Evolutionary conservation across 2,797 vertebrate genomes (phyloP), one percentile per base, ranked within the genome.

Genomic region (Arremon brunneinucha): DNA sequence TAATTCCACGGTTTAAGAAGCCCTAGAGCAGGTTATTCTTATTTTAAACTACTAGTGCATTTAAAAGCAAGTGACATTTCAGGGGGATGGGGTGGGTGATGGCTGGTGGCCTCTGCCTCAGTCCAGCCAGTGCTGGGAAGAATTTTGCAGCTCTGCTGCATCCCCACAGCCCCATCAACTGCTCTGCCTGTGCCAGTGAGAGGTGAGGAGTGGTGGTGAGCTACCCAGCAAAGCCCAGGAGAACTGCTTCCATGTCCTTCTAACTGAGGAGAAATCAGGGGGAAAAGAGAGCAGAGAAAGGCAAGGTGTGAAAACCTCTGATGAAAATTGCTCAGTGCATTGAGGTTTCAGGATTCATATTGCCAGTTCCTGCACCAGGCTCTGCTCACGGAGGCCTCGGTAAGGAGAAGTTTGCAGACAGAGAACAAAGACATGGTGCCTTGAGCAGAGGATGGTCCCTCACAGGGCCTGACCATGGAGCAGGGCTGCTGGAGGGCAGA

Each of bases 1-100:
- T 97, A 97, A 97, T 97, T 96, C 96, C 84, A 96, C 3, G 63
- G 70, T 95, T 96, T 97, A 96, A 96, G 89, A 87, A 96, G 94
- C 96, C 96, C 94, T 30, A 60, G 79, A 96, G 95, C 95, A 90
- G 75, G 71, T 94, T 96, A 94, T 95, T 95, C 94, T 94, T 95
- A 96, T 95, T 95, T 96, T 96, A 87, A 93, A 83, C 96, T 93
- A 94, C 75, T 77, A 81, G 82, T 80, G 85, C 94, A 88, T 93
- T 96, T 94, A 96, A 96, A 96, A 97, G 93, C 83, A 89, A 94
- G 92, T 88, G 93, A 91, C 91, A 81, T 91, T 79, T 68, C 2
- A 0, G 77, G 65, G 37, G 60, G 69, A 44, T 49, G 62, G 44
- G 69, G 74, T 11, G 8, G 64, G 80, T 81, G 43, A 35, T 44